Evolutionary conservation across 2,888 invertebrate genomes (phyloP), one percentile per base, ranked within the genome.

Genomic region (Luffia ferchaultella): DNA sequence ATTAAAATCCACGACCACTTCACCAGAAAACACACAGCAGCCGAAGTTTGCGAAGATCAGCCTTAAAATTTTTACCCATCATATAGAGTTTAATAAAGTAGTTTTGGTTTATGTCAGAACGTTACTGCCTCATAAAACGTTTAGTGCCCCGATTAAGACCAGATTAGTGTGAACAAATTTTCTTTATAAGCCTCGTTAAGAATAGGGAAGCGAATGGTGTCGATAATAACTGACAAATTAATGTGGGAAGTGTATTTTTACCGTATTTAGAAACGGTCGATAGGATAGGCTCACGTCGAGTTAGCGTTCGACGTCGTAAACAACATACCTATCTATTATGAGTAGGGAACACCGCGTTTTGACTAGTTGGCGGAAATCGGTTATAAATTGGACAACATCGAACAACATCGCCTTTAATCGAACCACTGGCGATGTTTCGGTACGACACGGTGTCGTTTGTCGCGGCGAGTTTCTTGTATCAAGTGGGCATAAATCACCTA

Each of bases 141-240:
- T 30, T 30, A 30, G 30, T 30, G 30, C 5, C 30, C 12, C 12
- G 30, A 30, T 30, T 12, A 12, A 30, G 3, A 30, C 30, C 30
- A 30, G 30, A 30, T 30, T 30, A 30, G 61, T 49, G 62, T 56
- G 68, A 69, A 73, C 77, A 76, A 80, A 80, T 77, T 73, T 78
- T 30, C 30, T 30, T 30, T 30, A 30, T 30, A 30, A 12, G 30
- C 30, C 30, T 30, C 30, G 16, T 18, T 43, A 48, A 18, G 18
- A 49, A 20, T 43, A 43, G 20, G 49, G 49, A 49, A 49, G 43
- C 20, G 1, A n/a, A 42, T n/a, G n/a, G 20, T n/a, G 17, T 18
- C 42, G 42, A 42, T 48, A 42, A 42, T 9, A 17, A 43, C 16
- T 43, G 49, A 49, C 49, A 49, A 43, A 30, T 30, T 30, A 30